Conservation (phyloP, 2,113 vertebrate species). For the Hippocampus zosterae region DNA sequence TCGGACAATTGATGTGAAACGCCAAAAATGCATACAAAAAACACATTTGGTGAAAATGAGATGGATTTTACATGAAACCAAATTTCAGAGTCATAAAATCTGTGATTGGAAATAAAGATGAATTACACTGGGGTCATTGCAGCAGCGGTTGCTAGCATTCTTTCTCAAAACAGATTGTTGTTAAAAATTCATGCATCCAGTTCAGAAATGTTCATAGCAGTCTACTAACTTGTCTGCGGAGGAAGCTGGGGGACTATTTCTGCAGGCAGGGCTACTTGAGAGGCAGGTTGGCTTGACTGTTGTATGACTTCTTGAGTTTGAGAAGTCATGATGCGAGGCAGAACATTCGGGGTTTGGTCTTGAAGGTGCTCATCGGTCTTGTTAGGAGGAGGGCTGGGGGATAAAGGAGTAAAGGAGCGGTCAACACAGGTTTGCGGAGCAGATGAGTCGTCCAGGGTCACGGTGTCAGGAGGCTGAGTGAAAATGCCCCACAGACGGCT, state of each 20-base stretch:
- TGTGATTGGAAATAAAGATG: background rate
- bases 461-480: background rate
- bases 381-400: slow-evolving; percentile 23
- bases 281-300: slow-evolving; percentile 14
- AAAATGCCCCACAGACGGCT: slow-evolving; percentile 22
- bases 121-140: background rate
- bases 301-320: slow-evolving; percentile 23
- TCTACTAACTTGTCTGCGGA: slow-evolving; percentile 37
- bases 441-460: slow-evolving; percentile 15
- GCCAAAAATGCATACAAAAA: no score
- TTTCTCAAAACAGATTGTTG: background rate
- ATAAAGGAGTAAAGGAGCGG: slow-evolving; percentile 14
- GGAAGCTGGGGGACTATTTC: slow-evolving; percentile 9
- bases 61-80: no score
- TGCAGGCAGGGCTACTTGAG: slow-evolving; percentile 18
- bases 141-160: background rate
- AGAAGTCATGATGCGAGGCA: slow-evolving; percentile 37
- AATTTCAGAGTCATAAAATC: no score
- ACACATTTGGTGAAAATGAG: no score
- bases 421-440: slow-evolving; percentile 12
- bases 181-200: background rate
- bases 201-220: background rate
- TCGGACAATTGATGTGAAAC: background rate
- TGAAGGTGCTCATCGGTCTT: slow-evolving; percentile 30
- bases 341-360: slow-evolving; percentile 44